Evolutionary conservation across 2,888 invertebrate species (phyloP).

Genomic region (Idaea dimidiata): DNA sequence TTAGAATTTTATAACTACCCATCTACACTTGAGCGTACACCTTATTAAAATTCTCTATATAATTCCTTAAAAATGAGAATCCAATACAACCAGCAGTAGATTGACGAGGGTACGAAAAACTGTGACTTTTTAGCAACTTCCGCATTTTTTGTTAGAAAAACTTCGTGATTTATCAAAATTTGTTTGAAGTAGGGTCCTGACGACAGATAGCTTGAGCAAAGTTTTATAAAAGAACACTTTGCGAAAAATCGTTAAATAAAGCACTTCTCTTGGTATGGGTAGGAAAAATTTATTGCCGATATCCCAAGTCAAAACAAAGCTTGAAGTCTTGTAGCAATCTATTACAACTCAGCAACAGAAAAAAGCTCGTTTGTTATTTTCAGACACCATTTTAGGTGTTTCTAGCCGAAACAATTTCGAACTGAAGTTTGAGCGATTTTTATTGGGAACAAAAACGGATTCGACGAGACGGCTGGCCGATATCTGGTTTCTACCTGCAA

Average conservation of each 20-base stretch:
- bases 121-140: conserved; percentile 45
- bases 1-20: no score
- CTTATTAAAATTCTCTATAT: background rate
- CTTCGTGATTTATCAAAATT: conserved; percentile 59
- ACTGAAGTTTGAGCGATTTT: conserved; percentile 38
- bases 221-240: conserved; percentile 1
- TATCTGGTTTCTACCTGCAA: conserved; percentile 64
- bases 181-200: conserved; percentile 45
- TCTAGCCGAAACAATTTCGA: conserved; percentile 28
- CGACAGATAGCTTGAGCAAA: conserved; percentile 39
- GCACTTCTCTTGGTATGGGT: background rate
- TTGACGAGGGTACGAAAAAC: conserved; percentile 55
- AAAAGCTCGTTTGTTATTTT: conserved; percentile 22
- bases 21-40: no score
- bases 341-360: conserved; percentile 21
- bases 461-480: conserved; percentile 40
- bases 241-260: conserved; percentile 14
- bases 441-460: conserved; percentile 49
- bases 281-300: conserved; percentile 4
- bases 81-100: conserved; percentile 48
- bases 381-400: conserved; percentile 15
- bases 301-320: conserved; percentile 22
- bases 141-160: conserved; percentile 45
- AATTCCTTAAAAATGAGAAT: conserved; percentile 29
- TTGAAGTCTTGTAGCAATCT: conserved; percentile 31